Conservation (phyloP, 1,140 invertebrate genomes). For the Calycopis cecrops region DNA sequence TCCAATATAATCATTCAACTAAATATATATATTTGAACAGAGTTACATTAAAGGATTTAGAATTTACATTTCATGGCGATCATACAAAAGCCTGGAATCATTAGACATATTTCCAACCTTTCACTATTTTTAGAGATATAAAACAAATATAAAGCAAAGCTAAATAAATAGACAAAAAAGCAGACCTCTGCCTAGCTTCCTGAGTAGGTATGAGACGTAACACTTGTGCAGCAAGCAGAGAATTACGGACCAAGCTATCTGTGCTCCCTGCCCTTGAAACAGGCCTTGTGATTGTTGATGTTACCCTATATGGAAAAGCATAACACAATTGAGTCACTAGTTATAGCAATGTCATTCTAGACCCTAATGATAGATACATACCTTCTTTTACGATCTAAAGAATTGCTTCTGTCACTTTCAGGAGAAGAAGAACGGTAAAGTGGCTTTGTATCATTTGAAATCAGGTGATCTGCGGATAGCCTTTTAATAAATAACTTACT, state of each 20-base stretch:
- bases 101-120: conserved; percentile 11
- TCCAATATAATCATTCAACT: too few relatives aligned
- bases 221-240: conserved; percentile 85
- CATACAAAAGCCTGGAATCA: neutral
- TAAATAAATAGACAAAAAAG: neutral
- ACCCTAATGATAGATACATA: conserved; percentile 25
- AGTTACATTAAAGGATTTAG: too few relatives aligned
- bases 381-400: conserved; percentile 64
- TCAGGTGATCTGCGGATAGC: conserved; percentile 66
- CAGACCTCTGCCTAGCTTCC: conserved; percentile 84
- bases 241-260: conserved; percentile 83
- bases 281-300: conserved; percentile 61
- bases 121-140: conserved; percentile 2
- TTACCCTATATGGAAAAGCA: conserved; percentile 43
- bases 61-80: too few relatives aligned
- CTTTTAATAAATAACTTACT: conserved; percentile 67
- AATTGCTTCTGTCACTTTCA: conserved; percentile 66
- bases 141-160: conserved; percentile 11
- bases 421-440: conserved; percentile 60
- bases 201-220: conserved; percentile 86
- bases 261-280: conserved; percentile 75
- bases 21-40: too few relatives aligned
- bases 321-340: neutral
- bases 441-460: conserved; percentile 58
- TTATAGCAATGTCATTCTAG: neutral